These are phyloP conservation scores for Callospermophilus lateralis DNA, from an alignment of 2,113 vertebrate species.

Conservation along the genomic window DNA sequence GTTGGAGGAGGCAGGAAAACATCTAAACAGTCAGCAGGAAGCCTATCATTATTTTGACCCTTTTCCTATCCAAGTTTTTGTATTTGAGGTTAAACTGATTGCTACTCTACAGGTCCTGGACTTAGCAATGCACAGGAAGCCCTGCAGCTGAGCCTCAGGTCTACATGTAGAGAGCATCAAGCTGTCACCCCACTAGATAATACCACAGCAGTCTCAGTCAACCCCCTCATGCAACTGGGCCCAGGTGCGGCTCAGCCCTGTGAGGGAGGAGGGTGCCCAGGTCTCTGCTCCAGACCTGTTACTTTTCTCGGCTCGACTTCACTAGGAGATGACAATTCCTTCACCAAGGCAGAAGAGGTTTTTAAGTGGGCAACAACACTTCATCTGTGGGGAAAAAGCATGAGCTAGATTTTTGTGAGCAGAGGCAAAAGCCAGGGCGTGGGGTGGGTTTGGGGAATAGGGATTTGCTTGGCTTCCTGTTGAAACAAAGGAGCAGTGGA, in stretches of 20 bases:
- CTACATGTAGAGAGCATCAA: neutral
- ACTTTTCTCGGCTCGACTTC: neutral
- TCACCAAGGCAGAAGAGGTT: neutral
- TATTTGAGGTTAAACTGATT: neutral
- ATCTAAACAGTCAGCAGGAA: neutral
- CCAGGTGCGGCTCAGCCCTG: neutral
- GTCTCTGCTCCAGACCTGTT: neutral
- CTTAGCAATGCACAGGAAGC: neutral
- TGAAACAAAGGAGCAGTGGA: neutral
- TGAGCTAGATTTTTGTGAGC: neutral
- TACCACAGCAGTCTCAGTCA: neutral
- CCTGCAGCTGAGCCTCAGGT: neutral
- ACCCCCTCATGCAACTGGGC: neutral
- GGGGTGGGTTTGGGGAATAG: neutral
- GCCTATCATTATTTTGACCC: neutral
- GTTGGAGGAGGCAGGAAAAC: no score
- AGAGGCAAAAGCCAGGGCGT: neutral
- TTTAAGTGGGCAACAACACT: neutral
- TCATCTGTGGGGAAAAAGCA: neutral
- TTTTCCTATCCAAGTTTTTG: neutral
- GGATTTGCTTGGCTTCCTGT: neutral
- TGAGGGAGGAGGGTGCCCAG: accelerated
- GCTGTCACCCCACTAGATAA: neutral
- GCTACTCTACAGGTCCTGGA: neutral
- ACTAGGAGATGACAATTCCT: neutral